Percentiles rank a stretch among this genome's conserved stretches.
Conservation (phyloP, 1,140 invertebrate genomes). For the Batillaria attramentaria region DNA sequence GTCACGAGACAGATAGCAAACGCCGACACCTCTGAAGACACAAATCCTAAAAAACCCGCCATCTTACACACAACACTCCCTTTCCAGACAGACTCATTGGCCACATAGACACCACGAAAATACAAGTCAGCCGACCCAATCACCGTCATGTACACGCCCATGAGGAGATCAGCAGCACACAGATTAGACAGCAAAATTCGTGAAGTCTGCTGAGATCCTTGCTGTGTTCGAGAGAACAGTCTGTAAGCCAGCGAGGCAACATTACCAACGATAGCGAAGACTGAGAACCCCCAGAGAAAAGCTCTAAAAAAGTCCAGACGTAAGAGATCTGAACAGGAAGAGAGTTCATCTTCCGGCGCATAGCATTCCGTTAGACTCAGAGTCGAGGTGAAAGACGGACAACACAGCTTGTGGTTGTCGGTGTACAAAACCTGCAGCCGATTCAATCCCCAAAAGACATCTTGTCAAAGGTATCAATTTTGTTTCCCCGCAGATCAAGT, state of each 20-base stretch:
- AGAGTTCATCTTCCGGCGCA: conserved; percentile 41
- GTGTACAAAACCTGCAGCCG: conserved; percentile 36
- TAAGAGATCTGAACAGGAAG: conserved; percentile 49
- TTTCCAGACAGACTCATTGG: conserved; percentile 51
- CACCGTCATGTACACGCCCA: conserved; percentile 62
- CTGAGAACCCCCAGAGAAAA: conserved; percentile 43
- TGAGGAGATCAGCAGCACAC: conserved; percentile 55
- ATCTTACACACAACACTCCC: conserved; percentile 45
- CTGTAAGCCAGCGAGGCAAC: conserved; percentile 40
- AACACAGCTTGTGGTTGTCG: conserved; percentile 45
- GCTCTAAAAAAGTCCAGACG: conserved; percentile 33
- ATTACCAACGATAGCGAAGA: conserved; percentile 46
- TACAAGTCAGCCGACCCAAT: conserved; percentile 55
- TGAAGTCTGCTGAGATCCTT: conserved; percentile 22
- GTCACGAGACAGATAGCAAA: conserved; percentile 57
- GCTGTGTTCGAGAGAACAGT: conserved; percentile 17
- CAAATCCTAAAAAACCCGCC: conserved; percentile 54
- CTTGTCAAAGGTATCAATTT: conserved; percentile 20
- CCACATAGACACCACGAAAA: conserved; percentile 55
- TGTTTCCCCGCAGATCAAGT: conserved; percentile 36
- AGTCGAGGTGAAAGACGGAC: conserved; percentile 21
- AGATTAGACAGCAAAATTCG: conserved; percentile 50
- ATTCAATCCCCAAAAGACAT: conserved; percentile 33
- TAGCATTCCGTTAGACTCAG: conserved; percentile 41
- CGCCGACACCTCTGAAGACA: conserved; percentile 57